A percentile compares a stretch with the other conserved stretches of the same genome.
These are phyloP conservation scores for Bolinopsis microptera DNA, from an alignment of 37 sponge, comb jelly and placozoan species.

Conservation along the genomic window DNA sequence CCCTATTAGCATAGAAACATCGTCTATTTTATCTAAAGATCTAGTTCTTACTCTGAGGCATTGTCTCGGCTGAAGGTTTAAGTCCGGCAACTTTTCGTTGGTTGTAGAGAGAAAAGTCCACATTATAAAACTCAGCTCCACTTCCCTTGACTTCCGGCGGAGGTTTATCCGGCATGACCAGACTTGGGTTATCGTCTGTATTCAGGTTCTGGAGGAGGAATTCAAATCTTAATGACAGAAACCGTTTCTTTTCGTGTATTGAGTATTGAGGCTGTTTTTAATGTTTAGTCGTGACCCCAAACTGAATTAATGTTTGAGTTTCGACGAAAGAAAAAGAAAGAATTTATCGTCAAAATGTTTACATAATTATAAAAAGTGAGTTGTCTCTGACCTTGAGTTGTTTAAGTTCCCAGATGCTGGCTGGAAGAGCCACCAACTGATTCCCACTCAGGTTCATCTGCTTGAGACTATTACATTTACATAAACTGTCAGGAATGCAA, in stretches of 20 bases:
- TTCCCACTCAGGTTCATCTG: conserved; percentile 40
- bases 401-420: conserved; percentile 56
- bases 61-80: conserved; percentile 4
- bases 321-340: not conserved
- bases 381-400: conserved; percentile 39
- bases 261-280: too few species aligned
- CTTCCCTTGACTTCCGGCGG: conserved; percentile 74
- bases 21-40: too few species aligned
- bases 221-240: too few species aligned
- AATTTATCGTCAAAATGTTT: not conserved
- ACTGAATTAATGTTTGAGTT: too few species aligned
- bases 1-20: too few species aligned
- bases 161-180: conserved; percentile 91
- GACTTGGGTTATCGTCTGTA: conserved; percentile 80
- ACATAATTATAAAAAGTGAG: too few species aligned
- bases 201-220: conserved; percentile 78
- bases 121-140: conserved; percentile 89
- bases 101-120: conserved; percentile 76
- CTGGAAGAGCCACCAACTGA: conserved; percentile 32
- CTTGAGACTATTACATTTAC: conserved; percentile 52
- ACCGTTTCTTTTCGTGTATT: too few species aligned
- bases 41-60: conserved; percentile 44
- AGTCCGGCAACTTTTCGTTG: conserved; percentile 58
- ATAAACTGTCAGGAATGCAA: conserved; percentile 93
- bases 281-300: too few species aligned